Evolutionary conservation across 2,888 invertebrate species (phyloP), one percentile per base, ranked within the genome.

Genomic region (Lasioglossum marginatum): DNA sequence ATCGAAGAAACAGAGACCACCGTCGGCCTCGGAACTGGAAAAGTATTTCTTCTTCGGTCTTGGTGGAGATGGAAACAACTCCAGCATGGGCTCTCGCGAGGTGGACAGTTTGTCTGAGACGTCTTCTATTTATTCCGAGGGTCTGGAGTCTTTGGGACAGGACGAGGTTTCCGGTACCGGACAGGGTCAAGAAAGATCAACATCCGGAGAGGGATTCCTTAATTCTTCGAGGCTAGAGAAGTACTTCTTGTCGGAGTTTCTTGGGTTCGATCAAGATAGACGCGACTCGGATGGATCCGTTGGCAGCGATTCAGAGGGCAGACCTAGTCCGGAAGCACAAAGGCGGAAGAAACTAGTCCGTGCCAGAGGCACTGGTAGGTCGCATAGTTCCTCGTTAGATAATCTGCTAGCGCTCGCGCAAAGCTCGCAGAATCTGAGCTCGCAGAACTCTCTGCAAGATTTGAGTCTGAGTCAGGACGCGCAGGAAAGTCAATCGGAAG

Each of bases 31-130:
- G 0, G 98, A 98, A 93, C 95, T 98, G 87, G 98, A 98, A 94
- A 98, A 98, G 95, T 98, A 98, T 94, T 98, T 98, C 96, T 98
- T 98, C 95, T 98, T 97, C 92, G 98, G 97, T 0, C 96, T 98
- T 68, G 98, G 97, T 31, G 98, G 97, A 37, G 98, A 98, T 92
- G 97, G 97, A 14, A 95, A 96, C 45, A 95, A 96, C 79, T 95
- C 96, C 66, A 96, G 96, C 40, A 96, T 96, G 76, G 95, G 95
- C 1, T 93, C 95, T 81, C 66, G 95, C 88, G 95, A 96, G 88
- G 85, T 95, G 88, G 90, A 95, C 94, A 88, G 96, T 94, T 96
- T 97, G 82, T 98, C 98, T 3, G 98, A 98, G 95, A 97, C 97
- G 1, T 98, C 98, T 84, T 98, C 98, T 92, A 97, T 98, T 89